Evolutionary conservation across 2,797 vertebrate species (phyloP).

Genomic region (Siniperca undulata): DNA sequence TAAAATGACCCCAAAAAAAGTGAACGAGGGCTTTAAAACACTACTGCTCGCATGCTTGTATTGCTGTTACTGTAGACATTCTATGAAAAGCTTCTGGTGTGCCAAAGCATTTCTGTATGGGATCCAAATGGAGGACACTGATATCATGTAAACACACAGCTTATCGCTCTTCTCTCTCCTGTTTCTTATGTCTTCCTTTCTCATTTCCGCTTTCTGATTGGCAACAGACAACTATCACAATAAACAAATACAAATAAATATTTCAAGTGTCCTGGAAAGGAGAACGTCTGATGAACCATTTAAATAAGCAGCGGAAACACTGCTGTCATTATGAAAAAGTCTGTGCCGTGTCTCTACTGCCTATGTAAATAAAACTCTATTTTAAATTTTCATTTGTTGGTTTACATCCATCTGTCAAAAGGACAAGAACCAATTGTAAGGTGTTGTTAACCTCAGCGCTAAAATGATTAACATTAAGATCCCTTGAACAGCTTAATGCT

Average conservation of each 20-base stretch:
- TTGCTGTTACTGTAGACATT: constrained; percentile 1
- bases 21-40: constrained; percentile 1
- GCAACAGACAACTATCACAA: neutral
- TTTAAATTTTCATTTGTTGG: neutral
- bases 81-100: neutral
- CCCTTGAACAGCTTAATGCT: neutral
- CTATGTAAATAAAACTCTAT: neutral
- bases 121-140: neutral
- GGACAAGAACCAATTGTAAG: rapidly evolving
- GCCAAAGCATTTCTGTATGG: constrained; percentile 10
- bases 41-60: neutral
- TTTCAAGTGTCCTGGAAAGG: constrained; percentile 2
- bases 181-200: neutral
- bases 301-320: neutral
- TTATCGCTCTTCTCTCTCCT: neutral
- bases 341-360: neutral
- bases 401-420: neutral
- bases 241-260: constrained; percentile 14
- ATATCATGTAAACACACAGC: neutral
- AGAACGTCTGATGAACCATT: neutral
- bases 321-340: too few species aligned
- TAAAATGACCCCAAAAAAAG: constrained; percentile 17
- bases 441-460: neutral
- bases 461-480: neutral
- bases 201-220: neutral